phyloP scores from a whole-genome alignment of 1,140 invertebrate species.

The Camponotus floridanus region DNA sequence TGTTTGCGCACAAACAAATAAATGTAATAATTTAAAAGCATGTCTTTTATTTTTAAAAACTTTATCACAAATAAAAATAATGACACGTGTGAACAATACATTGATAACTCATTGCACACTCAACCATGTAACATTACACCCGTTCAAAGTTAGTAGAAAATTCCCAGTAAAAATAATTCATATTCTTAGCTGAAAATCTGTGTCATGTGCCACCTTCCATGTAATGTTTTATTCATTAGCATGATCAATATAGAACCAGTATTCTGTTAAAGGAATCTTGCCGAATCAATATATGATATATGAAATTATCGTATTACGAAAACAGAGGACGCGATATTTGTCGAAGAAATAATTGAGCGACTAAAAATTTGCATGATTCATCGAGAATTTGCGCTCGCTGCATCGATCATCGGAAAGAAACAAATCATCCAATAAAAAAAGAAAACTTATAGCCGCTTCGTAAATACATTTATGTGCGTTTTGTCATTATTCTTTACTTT shows the following conservation, averaged over 20 bases:
- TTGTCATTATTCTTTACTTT: slow-evolving; percentile 24
- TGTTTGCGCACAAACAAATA: neutral
- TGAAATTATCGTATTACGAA: slow-evolving; percentile 27
- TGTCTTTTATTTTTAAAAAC: neutral
- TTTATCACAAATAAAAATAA: neutral
- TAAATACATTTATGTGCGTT: slow-evolving; percentile 8
- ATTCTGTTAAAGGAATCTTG: slow-evolving; percentile 1
- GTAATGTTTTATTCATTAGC: slow-evolving; percentile 36
- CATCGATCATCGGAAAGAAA: neutral
- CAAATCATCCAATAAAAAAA: neutral
- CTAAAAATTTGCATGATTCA: slow-evolving; percentile 13
- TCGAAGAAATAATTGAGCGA: neutral
- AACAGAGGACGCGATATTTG: slow-evolving; percentile 3
- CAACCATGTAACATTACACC: neutral
- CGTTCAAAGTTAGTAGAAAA: slow-evolving; percentile 13
- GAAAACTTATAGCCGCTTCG: neutral
- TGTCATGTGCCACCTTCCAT: slow-evolving; percentile 1
- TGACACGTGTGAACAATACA: neutral
- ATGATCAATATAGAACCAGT: slow-evolving; percentile 21
- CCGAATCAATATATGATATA: slow-evolving; percentile 23
- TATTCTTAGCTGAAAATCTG: slow-evolving; percentile 43
- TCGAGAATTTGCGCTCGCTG: neutral
- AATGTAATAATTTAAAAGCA: neutral
- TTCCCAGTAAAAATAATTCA: neutral
- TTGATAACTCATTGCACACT: neutral